Conservation (phyloP, 2,113 vertebrate genomes). For the Petaurus breviceps region DNA sequence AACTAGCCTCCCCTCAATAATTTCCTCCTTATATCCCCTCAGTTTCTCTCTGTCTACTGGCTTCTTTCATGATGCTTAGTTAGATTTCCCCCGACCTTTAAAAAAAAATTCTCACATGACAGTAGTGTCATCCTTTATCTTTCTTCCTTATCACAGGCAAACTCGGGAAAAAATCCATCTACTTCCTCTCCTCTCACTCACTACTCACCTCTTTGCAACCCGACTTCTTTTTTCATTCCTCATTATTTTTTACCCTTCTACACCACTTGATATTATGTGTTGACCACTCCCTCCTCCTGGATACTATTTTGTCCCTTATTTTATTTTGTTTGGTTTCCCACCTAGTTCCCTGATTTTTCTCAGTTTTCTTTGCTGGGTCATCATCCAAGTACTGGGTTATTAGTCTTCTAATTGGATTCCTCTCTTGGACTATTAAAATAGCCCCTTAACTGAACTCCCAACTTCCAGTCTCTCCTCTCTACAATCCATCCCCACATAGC, state of each 20-base stretch:
- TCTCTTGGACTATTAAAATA: not conserved
- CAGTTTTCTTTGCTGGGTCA: not conserved
- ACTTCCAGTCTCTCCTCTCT: not conserved
- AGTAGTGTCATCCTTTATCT: not conserved
- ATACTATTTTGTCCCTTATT: not conserved
- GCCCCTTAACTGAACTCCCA: not conserved
- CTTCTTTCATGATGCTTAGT: not conserved
- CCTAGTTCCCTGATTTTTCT: not conserved
- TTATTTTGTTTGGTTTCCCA: not conserved
- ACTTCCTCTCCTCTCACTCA: not conserved
- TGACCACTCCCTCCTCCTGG: not conserved
- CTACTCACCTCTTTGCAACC: not conserved
- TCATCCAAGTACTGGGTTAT: not conserved
- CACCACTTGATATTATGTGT: not conserved
- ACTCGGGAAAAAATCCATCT: not conserved
- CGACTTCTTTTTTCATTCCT: not conserved
- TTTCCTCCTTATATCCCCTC: not conserved
- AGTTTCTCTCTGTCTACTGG: not conserved
- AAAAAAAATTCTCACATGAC: not conserved
- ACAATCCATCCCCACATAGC: not conserved
- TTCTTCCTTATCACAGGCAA: not conserved
- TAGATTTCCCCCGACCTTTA: not conserved
- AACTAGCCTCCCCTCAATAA: not conserved
- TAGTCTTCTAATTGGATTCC: not conserved
- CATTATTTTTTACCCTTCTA: not conserved